phyloP scores from a whole-genome alignment of 2,797 vertebrate species.

The Sebastes oblongus region DNA sequence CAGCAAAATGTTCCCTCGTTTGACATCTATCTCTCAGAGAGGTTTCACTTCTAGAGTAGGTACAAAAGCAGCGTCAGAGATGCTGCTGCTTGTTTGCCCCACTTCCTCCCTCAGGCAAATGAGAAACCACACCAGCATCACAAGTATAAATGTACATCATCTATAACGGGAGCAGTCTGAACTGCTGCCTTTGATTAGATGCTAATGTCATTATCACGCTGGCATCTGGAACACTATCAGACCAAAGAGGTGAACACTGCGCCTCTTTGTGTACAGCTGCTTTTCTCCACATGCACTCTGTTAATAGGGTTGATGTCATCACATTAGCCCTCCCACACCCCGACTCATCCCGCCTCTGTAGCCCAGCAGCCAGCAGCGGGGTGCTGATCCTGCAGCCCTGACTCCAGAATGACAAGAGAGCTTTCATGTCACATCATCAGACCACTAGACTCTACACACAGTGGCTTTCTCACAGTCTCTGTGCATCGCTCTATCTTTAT shows the following conservation, averaged over 20 bases:
- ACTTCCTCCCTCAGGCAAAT: conserved; percentile 21
- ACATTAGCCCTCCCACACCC: conserved; percentile 28
- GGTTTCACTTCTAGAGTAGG: neutral
- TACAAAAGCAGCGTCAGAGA: neutral
- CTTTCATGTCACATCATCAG: conserved; percentile 43
- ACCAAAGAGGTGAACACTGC: conserved; percentile 36
- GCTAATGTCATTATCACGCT: conserved; percentile 55
- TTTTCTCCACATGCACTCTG: conserved; percentile 28
- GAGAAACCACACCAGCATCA: conserved; percentile 33
- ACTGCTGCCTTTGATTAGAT: conserved; percentile 51
- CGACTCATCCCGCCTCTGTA: conserved; percentile 24
- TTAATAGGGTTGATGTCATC: conserved; percentile 61
- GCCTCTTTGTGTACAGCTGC: conserved; percentile 52
- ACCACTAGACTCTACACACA: conserved; percentile 6
- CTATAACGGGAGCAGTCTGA: conserved; percentile 13
- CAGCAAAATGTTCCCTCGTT: neutral
- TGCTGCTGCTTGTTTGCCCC: conserved; percentile 1
- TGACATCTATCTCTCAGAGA: neutral
- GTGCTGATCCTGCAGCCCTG: conserved; percentile 27
- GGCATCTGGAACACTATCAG: conserved; percentile 29
- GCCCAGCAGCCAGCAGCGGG: conserved; percentile 39
- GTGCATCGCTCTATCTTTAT: neutral
- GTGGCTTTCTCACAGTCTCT: neutral
- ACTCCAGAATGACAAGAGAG: conserved; percentile 11
- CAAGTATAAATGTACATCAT: conserved; percentile 18